Conservation (phyloP, 2,113 vertebrate species). For the Erpornis zantholeuca region DNA sequence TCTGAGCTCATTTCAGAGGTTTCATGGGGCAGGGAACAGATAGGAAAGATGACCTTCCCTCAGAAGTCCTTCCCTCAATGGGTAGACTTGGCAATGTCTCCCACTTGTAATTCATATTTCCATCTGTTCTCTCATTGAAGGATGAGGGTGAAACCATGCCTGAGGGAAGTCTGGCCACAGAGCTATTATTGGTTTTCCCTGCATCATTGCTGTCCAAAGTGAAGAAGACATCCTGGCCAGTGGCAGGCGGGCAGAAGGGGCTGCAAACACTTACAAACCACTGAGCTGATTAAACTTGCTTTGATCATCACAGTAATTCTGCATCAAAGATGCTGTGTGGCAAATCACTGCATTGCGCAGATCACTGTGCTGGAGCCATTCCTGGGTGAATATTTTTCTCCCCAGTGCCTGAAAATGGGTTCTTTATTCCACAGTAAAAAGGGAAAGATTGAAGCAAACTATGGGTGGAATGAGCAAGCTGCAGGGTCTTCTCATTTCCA, state of each 20-base stretch:
- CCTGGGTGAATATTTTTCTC: neutral
- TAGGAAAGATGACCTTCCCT: neutral
- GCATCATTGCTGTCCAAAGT: neutral
- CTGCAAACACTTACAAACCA: neutral
- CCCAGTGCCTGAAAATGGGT: neutral
- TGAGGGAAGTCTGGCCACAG: neutral
- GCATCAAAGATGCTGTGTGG: neutral
- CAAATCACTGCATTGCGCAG: neutral
- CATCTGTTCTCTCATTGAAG: constrained; percentile 18
- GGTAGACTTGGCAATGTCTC: neutral
- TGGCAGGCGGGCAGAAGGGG: neutral
- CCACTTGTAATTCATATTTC: neutral
- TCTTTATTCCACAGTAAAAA: neutral
- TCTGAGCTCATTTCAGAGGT: neutral
- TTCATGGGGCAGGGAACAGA: neutral
- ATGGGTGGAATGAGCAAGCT: neutral
- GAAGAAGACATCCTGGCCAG: neutral
- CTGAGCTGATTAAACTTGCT: constrained; percentile 8
- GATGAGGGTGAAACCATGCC: neutral
- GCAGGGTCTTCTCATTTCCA: neutral
- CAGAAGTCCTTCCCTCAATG: neutral
- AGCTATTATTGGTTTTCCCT: neutral
- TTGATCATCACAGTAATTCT: constrained; percentile 1
- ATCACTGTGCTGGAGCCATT: neutral
- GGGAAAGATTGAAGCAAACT: neutral